These are phyloP conservation scores for Drosophila melanica DNA, from an alignment of 1,140 invertebrate species.

Conservation along the genomic window DNA sequence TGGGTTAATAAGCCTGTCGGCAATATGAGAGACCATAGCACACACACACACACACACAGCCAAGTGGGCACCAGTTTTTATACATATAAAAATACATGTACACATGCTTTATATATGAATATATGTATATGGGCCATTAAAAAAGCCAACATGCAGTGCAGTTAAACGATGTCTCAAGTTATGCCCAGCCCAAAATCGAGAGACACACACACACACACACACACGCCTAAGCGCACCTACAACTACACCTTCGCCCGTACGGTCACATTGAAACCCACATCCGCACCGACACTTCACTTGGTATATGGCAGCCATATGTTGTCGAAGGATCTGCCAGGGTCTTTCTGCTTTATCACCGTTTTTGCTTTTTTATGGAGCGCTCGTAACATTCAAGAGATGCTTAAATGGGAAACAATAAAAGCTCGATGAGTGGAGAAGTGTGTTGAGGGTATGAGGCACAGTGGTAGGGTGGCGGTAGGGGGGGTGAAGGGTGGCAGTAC, in stretches of 20 bases:
- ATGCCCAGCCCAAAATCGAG: slow-evolving; percentile 12
- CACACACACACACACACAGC: neutral
- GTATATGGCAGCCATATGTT: slow-evolving; percentile 22
- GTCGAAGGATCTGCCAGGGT: slow-evolving; percentile 27
- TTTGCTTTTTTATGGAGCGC: slow-evolving; percentile 41
- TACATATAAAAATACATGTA: neutral
- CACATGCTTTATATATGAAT: neutral
- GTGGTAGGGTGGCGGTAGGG: neutral
- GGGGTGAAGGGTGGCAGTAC: too few relatives aligned
- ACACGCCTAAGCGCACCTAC: slow-evolving; percentile 7
- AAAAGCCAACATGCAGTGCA: slow-evolving; percentile 45
- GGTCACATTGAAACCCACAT: neutral
- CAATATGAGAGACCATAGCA: slow-evolving; percentile 10
- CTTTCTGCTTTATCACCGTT: slow-evolving; percentile 41
- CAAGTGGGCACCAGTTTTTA: too few relatives aligned
- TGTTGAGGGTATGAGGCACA: neutral
- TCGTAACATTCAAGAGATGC: slow-evolving; percentile 54
- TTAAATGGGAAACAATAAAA: slow-evolving; percentile 54
- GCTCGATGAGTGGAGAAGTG: slow-evolving; percentile 15
- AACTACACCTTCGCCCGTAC: neutral
- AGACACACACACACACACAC: slow-evolving; percentile 6
- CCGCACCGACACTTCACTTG: neutral
- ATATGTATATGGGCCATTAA: slow-evolving; percentile 39
- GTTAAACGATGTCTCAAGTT: slow-evolving; percentile 41
- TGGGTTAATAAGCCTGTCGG: slow-evolving; percentile 42